Evolutionary conservation across 1,140 invertebrate species (phyloP), one percentile per base, ranked within the genome.

Genomic region (Arion vulgaris): DNA sequence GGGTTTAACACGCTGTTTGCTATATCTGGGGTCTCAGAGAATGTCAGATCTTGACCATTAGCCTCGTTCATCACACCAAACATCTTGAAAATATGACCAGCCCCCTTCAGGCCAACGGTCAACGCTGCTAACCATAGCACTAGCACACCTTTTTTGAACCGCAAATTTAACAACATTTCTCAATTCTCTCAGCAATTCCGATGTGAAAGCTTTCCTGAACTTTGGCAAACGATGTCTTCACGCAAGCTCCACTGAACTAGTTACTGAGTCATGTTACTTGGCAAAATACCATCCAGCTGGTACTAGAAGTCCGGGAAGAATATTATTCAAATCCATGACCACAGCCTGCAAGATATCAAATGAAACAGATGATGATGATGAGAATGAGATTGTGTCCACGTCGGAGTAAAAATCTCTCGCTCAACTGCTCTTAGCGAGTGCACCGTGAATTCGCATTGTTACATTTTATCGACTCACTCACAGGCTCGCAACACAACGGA

Each of bases 21-120:
- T 11, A 28, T 28, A 32, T 66, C 62, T 17, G 1, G n/a, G 2
- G 4, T 13, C 28, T 28, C 5, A 28, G 28, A 66, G 11, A 32
- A 66, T 32, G 28, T 15, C n/a, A 66, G 9, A 28, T 66, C 62
- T 66, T 66, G n/a, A 66, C 28, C 28, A 15, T 23, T 19, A 23
- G 2, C 51, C 15, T 4, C 51, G n/a, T 32, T 28, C 28, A 11
- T 34, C n/a, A 66, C 62, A 66, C 28, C 62, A 28, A 66, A 32
- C n/a, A 66, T 32, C n/a, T 17, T 66, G 5, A 66, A 34, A n/a
- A 66, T 28, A 5, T 66, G 62, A 32, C 62, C n/a, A 28, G 62
- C 62, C 7, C 62, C 62, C n/a, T 28, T 66, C 62, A 66, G 62
- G 62, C 62, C 62, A 66, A 66, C 32, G n/a, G 62, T 66, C 62